A percentile compares a stretch with the other conserved stretches of the same genome.
Conservation (phyloP, 2,797 vertebrate genomes). For the Picus viridis region DNA sequence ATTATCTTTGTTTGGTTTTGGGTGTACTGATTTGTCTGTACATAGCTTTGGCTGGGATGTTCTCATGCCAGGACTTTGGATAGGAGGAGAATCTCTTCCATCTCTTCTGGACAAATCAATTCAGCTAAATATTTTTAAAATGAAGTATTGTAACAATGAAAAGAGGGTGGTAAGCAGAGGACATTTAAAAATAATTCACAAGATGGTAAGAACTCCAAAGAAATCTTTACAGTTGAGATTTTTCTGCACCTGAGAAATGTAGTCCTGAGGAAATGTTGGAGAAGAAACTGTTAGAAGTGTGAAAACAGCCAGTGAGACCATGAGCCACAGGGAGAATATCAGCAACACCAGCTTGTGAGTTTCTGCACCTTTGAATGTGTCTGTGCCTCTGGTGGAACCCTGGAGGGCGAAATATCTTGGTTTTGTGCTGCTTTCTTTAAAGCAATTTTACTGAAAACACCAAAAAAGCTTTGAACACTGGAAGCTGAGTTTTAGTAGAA, state of each 20-base stretch:
- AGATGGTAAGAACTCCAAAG: neutral
- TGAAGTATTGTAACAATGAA: neutral
- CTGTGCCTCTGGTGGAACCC: neutral
- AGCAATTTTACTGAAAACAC: neutral
- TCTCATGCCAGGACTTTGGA: neutral
- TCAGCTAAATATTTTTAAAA: neutral
- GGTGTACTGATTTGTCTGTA: neutral
- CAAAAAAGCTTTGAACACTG: neutral
- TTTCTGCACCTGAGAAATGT: neutral
- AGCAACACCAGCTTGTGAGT: neutral
- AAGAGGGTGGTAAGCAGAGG: neutral
- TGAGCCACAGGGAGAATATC: neutral
- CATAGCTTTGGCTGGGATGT: neutral
- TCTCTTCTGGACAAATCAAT: neutral
- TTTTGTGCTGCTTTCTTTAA: neutral
- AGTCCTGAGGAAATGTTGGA: neutral
- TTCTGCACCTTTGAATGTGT: neutral
- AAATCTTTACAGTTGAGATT: neutral
- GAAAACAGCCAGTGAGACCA: neutral
- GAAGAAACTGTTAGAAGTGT: neutral
- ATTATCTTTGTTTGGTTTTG: conserved; percentile 47
- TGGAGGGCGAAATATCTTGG: neutral
- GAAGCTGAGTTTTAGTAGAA: neutral
- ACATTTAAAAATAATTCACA: neutral
- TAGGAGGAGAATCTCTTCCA: neutral